Base-by-base conservation (phyloP, 2,888 invertebrate species). In the Leucophora obtusa region DNA sequence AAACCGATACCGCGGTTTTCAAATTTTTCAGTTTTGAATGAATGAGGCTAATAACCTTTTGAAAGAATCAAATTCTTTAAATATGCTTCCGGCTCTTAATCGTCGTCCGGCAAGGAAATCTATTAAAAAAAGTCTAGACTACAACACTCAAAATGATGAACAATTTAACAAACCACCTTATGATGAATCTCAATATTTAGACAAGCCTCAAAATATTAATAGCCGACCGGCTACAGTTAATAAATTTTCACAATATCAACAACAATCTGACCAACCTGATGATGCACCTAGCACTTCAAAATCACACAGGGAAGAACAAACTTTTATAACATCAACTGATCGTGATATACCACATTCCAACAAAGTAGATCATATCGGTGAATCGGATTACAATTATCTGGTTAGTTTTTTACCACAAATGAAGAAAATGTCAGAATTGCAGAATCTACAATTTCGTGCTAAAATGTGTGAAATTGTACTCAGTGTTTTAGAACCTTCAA, bases 371-470 rank as follows among this genome's bases (percentile, higher is more conserved):
- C 87, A 89, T 68, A 84, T 87, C 58, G 89, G 87, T 38, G 88
- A 88, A 62, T 85, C 89, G 0, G 87, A 89, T 66, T 89, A 88
- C 51, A 87, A 88, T 83, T 88, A 87, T 58, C 84, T 88, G 1
- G 85, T 88, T 17, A 88, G 88, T 62, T 87, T 88, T 63, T 72
- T 88, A 84, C 87, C 87, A 33, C 84, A 87, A 56, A 87, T 88
- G 87, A 88, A 88, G 83, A 86, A 87, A 83, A 88, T 88, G 87
- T 80, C 82, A 62, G 84, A 86, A 24, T 66, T 87, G 28, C 87
- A 88, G 72, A 88, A 88, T 74, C 78, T 88, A 17, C 82, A 83
- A 76, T 88, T 88, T 82, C 87, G 88, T 35, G 87, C 87, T 70
- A 86, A 84, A 70, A 86, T 88, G 86, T 85, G 87, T 9, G 86